Conservation (phyloP, 30 jellyfish, hydroid and myxozoan species). For the Hydractinia echinata region DNA sequence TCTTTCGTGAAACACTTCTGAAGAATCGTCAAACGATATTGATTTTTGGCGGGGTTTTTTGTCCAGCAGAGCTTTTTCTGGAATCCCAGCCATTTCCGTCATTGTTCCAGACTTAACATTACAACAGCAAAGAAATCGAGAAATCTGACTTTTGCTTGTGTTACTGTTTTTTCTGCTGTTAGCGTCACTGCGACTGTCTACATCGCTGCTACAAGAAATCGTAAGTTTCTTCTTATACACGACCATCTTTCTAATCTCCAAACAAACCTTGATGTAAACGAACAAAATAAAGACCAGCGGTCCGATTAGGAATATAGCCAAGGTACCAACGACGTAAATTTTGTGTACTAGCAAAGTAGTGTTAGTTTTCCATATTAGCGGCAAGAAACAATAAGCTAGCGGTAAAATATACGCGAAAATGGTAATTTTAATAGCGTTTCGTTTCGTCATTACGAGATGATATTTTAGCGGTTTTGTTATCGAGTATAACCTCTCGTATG, state of each 20-base stretch:
- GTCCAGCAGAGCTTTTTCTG: background rate
- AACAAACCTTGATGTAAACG: constrained; percentile 43
- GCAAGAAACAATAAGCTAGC: constrained; percentile 48
- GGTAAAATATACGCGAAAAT: constrained; percentile 58
- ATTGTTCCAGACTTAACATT: too few species aligned
- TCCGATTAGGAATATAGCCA: constrained; percentile 52
- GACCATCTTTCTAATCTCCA: constrained; percentile 18
- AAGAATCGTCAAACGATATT: background rate
- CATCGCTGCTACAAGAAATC: background rate
- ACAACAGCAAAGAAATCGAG: constrained; percentile 1
- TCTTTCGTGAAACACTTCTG: background rate
- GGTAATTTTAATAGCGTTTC: constrained; percentile 43
- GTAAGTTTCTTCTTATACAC: background rate
- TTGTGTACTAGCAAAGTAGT: background rate
- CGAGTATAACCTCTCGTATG: constrained; percentile 70
- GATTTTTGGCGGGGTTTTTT: background rate
- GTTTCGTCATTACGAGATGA: constrained; percentile 52
- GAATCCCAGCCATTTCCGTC: background rate
- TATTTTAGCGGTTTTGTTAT: constrained; percentile 66
- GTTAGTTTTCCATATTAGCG: constrained; percentile 53
- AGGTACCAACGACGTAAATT: constrained; percentile 35
- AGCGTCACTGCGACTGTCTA: background rate
- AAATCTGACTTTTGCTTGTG: background rate
- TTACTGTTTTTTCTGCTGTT: background rate
- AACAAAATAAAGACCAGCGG: constrained; percentile 71